Evolutionary conservation across 2,113 vertebrate genomes (phyloP), one percentile per base, ranked within the genome.

Genomic region (Scophthalmus maximus): DNA sequence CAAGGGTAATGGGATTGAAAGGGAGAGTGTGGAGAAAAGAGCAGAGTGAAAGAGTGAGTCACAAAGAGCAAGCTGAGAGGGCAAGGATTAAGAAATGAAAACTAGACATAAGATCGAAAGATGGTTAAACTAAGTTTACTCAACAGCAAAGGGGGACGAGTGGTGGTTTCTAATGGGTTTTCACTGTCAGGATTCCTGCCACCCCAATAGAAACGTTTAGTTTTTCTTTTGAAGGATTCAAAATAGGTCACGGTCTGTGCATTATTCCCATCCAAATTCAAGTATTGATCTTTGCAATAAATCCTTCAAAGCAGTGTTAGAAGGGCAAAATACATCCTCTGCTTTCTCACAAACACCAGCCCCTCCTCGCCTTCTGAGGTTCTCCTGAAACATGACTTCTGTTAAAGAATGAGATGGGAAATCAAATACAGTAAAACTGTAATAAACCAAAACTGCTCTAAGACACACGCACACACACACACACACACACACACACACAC

Each of bases 281-380:
- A 58, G 30, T 79, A 87, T 89, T 86, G 82, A 89, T 87, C 71
- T 64, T 72, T 62, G 50, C 42, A 80, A 82, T 81, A 87, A 90
- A 84, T 79, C 63, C 64, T 68, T 86, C 78, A 79, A 85, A 88
- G 85, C 72, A 23, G 30, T 77, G 85, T 79, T 25, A 61, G 59
- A 58, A 68, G 63, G 47, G 49, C 67, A 66, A 71, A 76, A 32
- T n/a, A 82, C 67, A 79, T 34, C 42, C 53, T 76, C 36, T 40
- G 23, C 61, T 74, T 84, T 84, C 73, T 83, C 68, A 75, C 76
- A 82, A 84, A 82, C 60, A 77, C 59, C 70, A 29, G 20, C 23
- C 44, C 64, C 26, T 5, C 23, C 30, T 56, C n/a, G 50, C 23
- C 23, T 30, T 60, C 52, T 62, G 26, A 73, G 46, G 73, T 67